phyloP scores from a whole-genome alignment of 2,797 vertebrate species.

The Perdix hodgsoniae region DNA sequence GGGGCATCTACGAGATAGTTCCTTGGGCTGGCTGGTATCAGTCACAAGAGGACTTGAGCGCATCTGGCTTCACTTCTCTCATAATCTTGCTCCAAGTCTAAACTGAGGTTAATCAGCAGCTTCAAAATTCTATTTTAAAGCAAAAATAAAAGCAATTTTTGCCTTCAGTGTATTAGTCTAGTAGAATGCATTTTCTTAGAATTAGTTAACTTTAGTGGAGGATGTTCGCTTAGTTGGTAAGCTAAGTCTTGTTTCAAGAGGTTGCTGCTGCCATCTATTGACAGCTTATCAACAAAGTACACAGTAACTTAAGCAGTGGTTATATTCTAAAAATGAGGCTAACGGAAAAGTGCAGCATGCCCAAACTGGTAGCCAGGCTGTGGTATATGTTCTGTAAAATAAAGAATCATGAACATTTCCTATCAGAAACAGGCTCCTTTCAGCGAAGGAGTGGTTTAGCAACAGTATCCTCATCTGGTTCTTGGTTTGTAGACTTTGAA shows the following conservation, averaged over 20 bases:
- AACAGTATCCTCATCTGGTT: neutral
- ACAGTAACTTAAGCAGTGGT: neutral
- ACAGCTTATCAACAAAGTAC: constrained; percentile 20
- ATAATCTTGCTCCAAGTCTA: neutral
- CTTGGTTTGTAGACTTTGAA: neutral
- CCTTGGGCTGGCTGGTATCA: neutral
- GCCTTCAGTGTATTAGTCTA: neutral
- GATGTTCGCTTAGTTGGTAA: constrained; percentile 14
- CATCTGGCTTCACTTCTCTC: neutral
- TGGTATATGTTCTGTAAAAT: neutral
- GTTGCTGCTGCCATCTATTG: constrained; percentile 81
- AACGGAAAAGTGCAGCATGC: neutral
- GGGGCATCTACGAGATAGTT: neutral
- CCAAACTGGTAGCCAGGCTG: neutral
- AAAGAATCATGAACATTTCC: neutral
- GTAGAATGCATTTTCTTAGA: neutral
- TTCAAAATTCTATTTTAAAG: neutral
- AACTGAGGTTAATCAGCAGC: neutral
- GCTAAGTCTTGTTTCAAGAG: constrained; percentile 48
- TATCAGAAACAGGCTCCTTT: neutral
- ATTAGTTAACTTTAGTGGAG: constrained; percentile 44
- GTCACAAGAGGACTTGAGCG: neutral
- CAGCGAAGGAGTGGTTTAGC: neutral
- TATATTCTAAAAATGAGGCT: neutral
- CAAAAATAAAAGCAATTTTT: constrained; percentile 35